Base-by-base conservation (phyloP, 2,888 invertebrate genomes). In the Agapostemon virescens region DNA sequence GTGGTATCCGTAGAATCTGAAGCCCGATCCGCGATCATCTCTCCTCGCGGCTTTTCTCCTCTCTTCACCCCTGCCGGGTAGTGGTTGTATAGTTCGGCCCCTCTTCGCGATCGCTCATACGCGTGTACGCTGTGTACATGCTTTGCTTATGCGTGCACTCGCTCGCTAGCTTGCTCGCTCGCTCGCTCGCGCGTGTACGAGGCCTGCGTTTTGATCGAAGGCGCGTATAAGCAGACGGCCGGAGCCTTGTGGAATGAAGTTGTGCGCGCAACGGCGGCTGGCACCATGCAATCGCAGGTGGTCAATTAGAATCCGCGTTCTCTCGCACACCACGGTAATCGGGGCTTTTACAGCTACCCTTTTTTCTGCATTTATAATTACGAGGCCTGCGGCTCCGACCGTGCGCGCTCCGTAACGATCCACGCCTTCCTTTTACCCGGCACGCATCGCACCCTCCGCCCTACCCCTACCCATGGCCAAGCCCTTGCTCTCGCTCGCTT, bases 261-360 rank as follows among this genome's bases (percentile, higher is more conserved):
- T 75, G 83, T 83, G 83, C 69, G 77, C 77, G 77, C 77, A 80
- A 78, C 74, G 74, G 84, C 81, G 84, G 79, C 74, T 81, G 72
- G 79, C 81, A 85, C 78, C 79, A 73, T 85, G 80, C 85, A 86
- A 86, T 86, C 85, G 85, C 79, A 85, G 84, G 77, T 86, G 86
- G 84, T 86, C 85, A 86, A 86, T 86, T 87, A 86, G 84, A 86
- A 84, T 84, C 81, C 81, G 81, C 86, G 82, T 86, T 86, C 84
- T 76, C 84, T 78, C 78, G 69, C 82, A 64, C 74, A 79, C 73
- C 84, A 68, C 84, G 86, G 81, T 85, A 86, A 86, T 86, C 86
- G 80, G 79, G 26, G 66, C 81, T 80, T 86, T 86, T 86, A 86
- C 85, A 85, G 85, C 85, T 79, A 85, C 74, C 69, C 77, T 77